Conservation (phyloP, 2,797 vertebrate genomes). For the Hydrocynus forskahlii region DNA sequence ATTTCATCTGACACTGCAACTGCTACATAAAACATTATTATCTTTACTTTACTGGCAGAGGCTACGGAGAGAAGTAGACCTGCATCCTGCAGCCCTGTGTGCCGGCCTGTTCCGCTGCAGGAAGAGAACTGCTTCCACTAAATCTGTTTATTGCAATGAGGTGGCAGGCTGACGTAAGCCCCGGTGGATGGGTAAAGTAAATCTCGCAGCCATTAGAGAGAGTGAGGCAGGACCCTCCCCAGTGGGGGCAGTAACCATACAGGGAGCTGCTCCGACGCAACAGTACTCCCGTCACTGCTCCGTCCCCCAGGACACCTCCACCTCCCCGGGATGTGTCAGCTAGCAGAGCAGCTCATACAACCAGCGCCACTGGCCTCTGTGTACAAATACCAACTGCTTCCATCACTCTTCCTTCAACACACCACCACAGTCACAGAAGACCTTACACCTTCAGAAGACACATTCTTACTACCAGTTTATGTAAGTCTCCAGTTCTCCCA, state of each 20-base stretch:
- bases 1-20: slow-evolving; percentile 8
- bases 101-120: slow-evolving; percentile 29
- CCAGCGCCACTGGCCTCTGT: not conserved
- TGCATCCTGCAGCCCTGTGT: slow-evolving; percentile 30
- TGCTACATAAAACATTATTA: slow-evolving; percentile 37
- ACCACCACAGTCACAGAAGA: not conserved
- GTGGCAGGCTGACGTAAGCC: slow-evolving; percentile 64
- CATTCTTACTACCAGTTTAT: not conserved
- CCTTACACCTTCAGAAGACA: not conserved
- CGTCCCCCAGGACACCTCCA: slow-evolving; percentile 21
- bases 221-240: slow-evolving; percentile 57
- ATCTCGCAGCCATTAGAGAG: slow-evolving; percentile 67
- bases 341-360: slow-evolving; percentile 16
- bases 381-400: not conserved
- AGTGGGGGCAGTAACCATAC: slow-evolving; percentile 36
- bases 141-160: slow-evolving; percentile 67
- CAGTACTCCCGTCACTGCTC: slow-evolving; percentile 54
- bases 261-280: too few relatives aligned
- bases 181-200: slow-evolving; percentile 63
- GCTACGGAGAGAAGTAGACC: slow-evolving; percentile 8
- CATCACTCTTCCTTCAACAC: not conserved
- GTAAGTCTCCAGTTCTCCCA: not conserved
- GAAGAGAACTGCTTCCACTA: slow-evolving; percentile 42
- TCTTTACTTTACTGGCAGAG: slow-evolving; percentile 13
- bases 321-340: slow-evolving; percentile 38